Conservation (phyloP, 30 jellyfish, hydroid and myxozoan species). For the Nemopilema nomurai region DNA sequence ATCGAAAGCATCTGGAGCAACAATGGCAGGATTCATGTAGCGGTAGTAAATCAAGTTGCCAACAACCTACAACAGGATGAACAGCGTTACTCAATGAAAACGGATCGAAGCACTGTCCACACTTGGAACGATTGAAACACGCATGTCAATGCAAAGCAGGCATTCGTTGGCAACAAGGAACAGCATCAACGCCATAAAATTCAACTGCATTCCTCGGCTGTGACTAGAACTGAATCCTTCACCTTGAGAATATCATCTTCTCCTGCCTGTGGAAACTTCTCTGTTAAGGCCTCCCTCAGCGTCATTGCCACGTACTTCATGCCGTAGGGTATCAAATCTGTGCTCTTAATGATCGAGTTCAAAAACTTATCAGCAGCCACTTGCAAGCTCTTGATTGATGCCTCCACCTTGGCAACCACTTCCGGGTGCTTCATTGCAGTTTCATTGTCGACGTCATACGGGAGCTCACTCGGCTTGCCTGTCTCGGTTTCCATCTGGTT, state of each 20-base stretch:
- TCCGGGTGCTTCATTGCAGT: constrained; percentile 98
- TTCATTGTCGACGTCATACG: constrained; percentile 97
- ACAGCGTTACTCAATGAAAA: background rate
- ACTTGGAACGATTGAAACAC: no score
- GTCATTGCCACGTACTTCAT: constrained; percentile 97
- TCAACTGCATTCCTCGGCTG: no score
- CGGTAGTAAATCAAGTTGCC: constrained; percentile 96
- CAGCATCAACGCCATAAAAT: no score
- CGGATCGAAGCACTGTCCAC: no score
- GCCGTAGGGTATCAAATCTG: constrained; percentile 98
- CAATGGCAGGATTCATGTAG: constrained; percentile 99
- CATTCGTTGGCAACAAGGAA: no score
- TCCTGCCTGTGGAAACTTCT: constrained; percentile 89
- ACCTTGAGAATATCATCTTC: constrained; percentile 98
- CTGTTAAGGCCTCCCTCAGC: constrained; percentile 72
- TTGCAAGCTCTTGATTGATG: constrained; percentile 77
- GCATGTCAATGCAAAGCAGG: no score
- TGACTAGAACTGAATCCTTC: no score
- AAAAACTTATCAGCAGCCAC: constrained; percentile 87
- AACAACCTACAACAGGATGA: constrained; percentile 70
- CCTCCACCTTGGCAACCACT: constrained; percentile 86
- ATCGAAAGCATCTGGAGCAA: constrained; percentile 99
- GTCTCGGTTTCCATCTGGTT: constrained; percentile 98
- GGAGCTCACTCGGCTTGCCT: constrained; percentile 96
- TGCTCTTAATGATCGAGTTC: constrained; percentile 73